These are phyloP conservation scores for Myiozetetes cayanensis DNA, from an alignment of 2,113 vertebrate species.

Conservation along the genomic window DNA sequence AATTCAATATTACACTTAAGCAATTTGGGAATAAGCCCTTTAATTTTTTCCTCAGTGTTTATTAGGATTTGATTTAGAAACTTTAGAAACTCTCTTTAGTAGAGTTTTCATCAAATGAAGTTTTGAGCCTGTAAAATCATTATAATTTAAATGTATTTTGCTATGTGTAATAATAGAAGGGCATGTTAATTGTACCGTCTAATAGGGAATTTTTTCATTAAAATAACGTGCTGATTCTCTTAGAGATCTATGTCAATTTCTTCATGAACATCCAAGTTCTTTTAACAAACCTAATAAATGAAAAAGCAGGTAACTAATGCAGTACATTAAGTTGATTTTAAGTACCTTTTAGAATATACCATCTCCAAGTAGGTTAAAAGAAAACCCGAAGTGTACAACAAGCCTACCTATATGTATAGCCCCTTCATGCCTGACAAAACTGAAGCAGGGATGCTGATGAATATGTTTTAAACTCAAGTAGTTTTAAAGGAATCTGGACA, in stretches of 20 bases:
- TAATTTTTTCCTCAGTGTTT: neutral
- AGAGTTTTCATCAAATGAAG: neutral
- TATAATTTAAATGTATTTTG: neutral
- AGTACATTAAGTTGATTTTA: neutral
- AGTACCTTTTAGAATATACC: neutral
- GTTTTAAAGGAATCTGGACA: neutral
- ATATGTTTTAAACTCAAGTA: neutral
- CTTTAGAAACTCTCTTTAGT: neutral
- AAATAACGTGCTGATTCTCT: neutral
- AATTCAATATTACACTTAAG: neutral
- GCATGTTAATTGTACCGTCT: neutral
- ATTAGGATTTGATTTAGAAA: neutral
- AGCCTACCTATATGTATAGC: neutral
- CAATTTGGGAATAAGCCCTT: neutral
- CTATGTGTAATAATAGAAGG: neutral
- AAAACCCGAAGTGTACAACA: fast-evolving
- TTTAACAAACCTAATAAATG: neutral
- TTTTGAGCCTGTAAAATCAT: neutral
- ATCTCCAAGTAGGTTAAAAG: neutral
- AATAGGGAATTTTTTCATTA: neutral
- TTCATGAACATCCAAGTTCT: neutral
- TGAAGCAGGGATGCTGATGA: neutral
- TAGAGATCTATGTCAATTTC: neutral
- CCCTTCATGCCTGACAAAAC: neutral
- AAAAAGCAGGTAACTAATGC: neutral